A percentile compares a stretch with the other conserved stretches of the same genome.
Evolutionary conservation across 2,888 invertebrate species (phyloP).

Genomic region (Mythimna pallens): DNA sequence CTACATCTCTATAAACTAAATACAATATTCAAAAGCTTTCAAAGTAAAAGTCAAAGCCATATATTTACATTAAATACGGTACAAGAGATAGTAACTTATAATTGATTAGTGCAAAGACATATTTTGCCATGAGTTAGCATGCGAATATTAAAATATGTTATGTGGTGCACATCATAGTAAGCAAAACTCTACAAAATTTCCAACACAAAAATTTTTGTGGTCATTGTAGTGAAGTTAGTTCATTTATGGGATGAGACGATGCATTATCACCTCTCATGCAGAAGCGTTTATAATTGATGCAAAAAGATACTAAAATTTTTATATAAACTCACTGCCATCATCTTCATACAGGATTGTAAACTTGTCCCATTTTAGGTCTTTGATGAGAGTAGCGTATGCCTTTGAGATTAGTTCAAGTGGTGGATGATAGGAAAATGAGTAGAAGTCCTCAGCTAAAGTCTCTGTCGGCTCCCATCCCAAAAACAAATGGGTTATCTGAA

Average conservation of each 20-base stretch:
- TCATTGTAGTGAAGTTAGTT: too few species aligned
- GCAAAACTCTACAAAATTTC: too few species aligned
- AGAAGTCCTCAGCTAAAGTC: conserved; percentile 89
- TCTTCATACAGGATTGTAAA: conserved; percentile 95
- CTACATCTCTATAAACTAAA: too few species aligned
- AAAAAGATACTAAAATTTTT: not conserved
- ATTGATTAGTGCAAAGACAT: too few species aligned
- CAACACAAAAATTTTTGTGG: too few species aligned
- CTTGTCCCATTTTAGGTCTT: conserved; percentile 93
- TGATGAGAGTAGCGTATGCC: conserved; percentile 92
- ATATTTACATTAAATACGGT: too few species aligned
- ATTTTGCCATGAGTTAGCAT: too few species aligned
- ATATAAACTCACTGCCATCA: conserved; percentile 90
- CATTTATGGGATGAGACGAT: not conserved
- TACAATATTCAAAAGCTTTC: too few species aligned
- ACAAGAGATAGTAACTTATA: too few species aligned
- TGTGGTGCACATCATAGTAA: too few species aligned
- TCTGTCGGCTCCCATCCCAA: conserved; percentile 92
- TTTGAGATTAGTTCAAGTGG: conserved; percentile 92
- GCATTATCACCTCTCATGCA: not conserved
- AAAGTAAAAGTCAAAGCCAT: too few species aligned
- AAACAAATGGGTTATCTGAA: conserved; percentile 94
- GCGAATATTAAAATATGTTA: too few species aligned
- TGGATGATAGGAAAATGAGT: conserved; percentile 90
- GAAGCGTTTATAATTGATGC: not conserved